These are phyloP conservation scores for Smithornis capensis DNA, from an alignment of 2,113 vertebrate genomes.

Conservation along the genomic window DNA sequence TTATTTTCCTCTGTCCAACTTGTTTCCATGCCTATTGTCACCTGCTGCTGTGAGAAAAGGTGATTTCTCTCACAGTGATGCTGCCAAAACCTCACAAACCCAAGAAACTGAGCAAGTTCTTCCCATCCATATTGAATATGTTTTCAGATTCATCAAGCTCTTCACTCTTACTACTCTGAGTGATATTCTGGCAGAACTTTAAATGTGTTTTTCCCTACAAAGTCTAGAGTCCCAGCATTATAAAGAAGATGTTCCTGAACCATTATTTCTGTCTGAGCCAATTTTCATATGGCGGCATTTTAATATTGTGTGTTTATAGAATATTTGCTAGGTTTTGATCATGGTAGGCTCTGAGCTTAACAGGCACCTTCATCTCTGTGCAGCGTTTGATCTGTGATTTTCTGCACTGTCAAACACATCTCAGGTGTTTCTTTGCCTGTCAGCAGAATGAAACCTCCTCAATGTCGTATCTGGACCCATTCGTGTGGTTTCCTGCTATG, in stretches of 20 bases:
- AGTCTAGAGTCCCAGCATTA: neutral
- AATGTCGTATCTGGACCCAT: neutral
- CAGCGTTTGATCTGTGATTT: neutral
- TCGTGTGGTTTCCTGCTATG: neutral
- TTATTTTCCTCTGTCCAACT: neutral
- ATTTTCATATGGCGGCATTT: neutral
- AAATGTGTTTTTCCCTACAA: neutral
- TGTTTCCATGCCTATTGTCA: neutral
- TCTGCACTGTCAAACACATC: neutral
- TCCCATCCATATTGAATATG: rapidly evolving
- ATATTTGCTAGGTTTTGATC: neutral
- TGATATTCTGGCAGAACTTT: neutral
- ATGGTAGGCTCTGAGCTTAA: neutral
- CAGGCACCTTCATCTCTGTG: neutral
- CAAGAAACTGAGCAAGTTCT: neutral
- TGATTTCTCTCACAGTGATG: neutral
- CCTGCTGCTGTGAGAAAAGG: neutral
- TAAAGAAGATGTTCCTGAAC: neutral
- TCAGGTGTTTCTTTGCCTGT: neutral
- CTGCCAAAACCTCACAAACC: neutral
- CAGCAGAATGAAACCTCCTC: neutral
- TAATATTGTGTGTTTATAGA: neutral
- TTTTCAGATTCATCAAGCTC: neutral
- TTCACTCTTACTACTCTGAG: neutral
- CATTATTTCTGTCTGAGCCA: neutral